Conservation (phyloP, 2,888 invertebrate species). For the Chesias legatella region DNA sequence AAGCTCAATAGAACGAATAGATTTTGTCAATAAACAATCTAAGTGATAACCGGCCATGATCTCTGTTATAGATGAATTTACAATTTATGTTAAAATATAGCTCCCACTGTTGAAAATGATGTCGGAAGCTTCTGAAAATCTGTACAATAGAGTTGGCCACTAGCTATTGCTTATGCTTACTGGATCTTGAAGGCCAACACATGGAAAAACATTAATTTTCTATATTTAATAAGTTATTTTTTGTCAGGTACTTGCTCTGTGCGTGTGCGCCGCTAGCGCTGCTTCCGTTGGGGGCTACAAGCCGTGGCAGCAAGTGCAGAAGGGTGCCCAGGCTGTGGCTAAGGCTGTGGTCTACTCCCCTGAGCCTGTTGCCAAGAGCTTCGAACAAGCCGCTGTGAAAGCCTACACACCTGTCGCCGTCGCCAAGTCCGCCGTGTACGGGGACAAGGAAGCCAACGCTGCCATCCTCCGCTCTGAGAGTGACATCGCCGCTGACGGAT, state of each 20-base stretch:
- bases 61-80: no score
- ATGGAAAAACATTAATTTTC: no score
- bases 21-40: no score
- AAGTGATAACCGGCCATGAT: no score
- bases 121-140: no score
- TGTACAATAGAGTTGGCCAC: no score
- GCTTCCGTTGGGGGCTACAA: conserved; percentile 15
- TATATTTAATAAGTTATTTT: no score
- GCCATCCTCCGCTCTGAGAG: conserved; percentile 14
- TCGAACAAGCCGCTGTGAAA: conserved; percentile 8
- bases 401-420: conserved; percentile 4
- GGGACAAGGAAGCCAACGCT: conserved; percentile 14
- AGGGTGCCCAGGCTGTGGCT: conserved; percentile 5
- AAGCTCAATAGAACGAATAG: no score
- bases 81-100: no score
- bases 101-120: no score
- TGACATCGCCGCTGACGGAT: conserved; percentile 18
- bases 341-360: background rate
- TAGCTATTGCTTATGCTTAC: no score
- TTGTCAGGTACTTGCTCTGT: conserved; percentile 29
- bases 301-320: conserved; percentile 14
- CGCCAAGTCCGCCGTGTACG: conserved; percentile 8
- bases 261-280: conserved; percentile 31
- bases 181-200: no score
- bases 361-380: conserved; percentile 1